Base-by-base conservation (phyloP, 2,113 vertebrate genomes). In the Mustela lutreola region DNA sequence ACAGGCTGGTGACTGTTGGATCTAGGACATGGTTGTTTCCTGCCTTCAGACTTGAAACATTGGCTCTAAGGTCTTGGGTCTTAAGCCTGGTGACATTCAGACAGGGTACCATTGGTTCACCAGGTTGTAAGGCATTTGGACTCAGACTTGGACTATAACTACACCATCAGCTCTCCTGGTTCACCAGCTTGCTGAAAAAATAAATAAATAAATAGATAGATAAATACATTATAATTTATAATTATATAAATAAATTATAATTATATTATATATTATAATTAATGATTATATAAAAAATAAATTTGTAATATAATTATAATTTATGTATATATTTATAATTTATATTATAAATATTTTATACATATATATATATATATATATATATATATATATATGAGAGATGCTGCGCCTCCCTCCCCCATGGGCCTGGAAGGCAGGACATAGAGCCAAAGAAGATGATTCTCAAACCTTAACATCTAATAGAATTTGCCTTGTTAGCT, bases 321-420 rank as follows among this genome's bases (percentile, higher is more conserved):
- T 53, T 53, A 1, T 53, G 50, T 53, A 16, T 53, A 16, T 53
- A 53, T 53, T 53, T 16, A 53, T 16, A 53, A 16, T 56, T 18
- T 56, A 56, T 18, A 18, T 16, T 53, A 53, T 53, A 53, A 53
- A 53, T 53, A 53, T 53, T 53, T 12, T 50, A 50, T 50, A 50
- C 11, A 48, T 11, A 48, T 11, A 12, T 2, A 50, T 1, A 53
- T 53, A 53, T 53, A 11, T 58, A 10, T 50, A 50, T 50, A 12
- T 50, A 11, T 58, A 24, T 85, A 19, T 15, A 53, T 53, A 53
- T 53, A 56, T 56, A 56, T 67, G 36, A 4, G 12, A 65, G 45
- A 86, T 16, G 2, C 2, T 70, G 26, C 14, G 1, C 5, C 6
- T 28, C 82, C 0, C 2, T 14, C 14, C 14, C 50, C 50, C 4